Conservation (phyloP, 92 coral and sea anemone genomes). For the Umimayanthus chanpuru region DNA sequence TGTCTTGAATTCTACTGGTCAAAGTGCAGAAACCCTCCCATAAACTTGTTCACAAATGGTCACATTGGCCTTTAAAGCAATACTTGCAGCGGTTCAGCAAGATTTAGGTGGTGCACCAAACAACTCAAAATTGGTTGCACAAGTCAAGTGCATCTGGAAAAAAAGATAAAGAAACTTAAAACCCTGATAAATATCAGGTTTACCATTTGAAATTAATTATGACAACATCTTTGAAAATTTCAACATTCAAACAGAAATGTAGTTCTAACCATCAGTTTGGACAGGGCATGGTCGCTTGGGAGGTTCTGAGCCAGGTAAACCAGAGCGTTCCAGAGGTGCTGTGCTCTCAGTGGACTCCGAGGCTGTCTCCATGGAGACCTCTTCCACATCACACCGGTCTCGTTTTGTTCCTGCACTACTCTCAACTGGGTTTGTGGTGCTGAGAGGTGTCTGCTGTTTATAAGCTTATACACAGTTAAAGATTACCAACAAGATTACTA, state of each 20-base stretch:
- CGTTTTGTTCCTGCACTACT: constrained; percentile 21
- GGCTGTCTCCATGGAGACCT: constrained; percentile 25
- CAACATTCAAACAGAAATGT: neutral
- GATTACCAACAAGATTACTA: neutral
- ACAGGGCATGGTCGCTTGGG: constrained; percentile 12
- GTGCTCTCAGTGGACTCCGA: neutral
- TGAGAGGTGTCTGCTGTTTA: constrained; percentile 17
- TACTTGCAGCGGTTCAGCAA: too few relatives aligned
- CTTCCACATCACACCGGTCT: constrained; percentile 22
- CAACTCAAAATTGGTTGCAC: too few relatives aligned
- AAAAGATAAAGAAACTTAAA: too few relatives aligned
- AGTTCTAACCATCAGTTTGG: neutral
- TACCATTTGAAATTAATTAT: too few relatives aligned
- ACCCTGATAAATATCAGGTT: too few relatives aligned
- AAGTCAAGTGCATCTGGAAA: too few relatives aligned
- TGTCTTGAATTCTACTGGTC: too few relatives aligned
- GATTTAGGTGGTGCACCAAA: too few relatives aligned
- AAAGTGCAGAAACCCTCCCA: too few relatives aligned
- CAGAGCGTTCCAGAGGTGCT: neutral
- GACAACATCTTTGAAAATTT: neutral
- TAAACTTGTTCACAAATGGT: too few relatives aligned
- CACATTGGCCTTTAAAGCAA: too few relatives aligned
- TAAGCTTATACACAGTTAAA: constrained; percentile 7
- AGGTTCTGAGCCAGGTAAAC: neutral
- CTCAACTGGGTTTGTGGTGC: neutral